phyloP scores from a whole-genome alignment of 1,140 invertebrate species.

The Leptinotarsa texana region DNA sequence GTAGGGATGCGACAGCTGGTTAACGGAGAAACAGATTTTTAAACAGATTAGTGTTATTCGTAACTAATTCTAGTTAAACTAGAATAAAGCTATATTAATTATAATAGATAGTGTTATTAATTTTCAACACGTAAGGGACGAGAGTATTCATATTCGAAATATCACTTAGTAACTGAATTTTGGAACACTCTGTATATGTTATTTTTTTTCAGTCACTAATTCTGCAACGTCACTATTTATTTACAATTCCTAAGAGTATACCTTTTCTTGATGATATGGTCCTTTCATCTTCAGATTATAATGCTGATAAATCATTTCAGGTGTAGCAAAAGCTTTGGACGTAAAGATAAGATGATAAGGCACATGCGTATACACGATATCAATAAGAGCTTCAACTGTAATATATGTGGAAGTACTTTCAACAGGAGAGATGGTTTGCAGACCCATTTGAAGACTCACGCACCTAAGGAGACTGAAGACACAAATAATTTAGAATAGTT shows the following conservation, averaged over 20 bases:
- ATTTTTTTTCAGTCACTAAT: background rate
- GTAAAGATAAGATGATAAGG: conserved; percentile 68
- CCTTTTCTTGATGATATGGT: background rate
- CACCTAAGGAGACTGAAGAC: conserved; percentile 10
- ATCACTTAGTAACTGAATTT: background rate
- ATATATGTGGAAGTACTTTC: conserved; percentile 44
- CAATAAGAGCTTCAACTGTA: conserved; percentile 43
- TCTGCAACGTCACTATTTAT: too few relatives aligned
- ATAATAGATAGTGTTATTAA: too few relatives aligned
- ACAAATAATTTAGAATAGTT: background rate
- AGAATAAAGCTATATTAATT: too few relatives aligned
- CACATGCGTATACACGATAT: conserved; percentile 66
- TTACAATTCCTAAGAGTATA: too few relatives aligned
- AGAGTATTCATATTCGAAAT: background rate
- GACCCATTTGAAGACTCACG: conserved; percentile 47
- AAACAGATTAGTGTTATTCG: too few relatives aligned
- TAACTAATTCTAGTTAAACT: too few relatives aligned
- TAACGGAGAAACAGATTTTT: too few relatives aligned
- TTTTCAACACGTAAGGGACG: background rate
- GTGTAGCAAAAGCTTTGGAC: conserved; percentile 67
- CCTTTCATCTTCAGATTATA: conserved; percentile 27
- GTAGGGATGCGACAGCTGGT: too few relatives aligned
- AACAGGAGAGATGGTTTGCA: conserved; percentile 45
- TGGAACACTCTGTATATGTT: background rate
- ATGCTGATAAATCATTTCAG: conserved; percentile 57